Conservation (phyloP, 2,888 invertebrate species). For the Zonitis immaculata region DNA sequence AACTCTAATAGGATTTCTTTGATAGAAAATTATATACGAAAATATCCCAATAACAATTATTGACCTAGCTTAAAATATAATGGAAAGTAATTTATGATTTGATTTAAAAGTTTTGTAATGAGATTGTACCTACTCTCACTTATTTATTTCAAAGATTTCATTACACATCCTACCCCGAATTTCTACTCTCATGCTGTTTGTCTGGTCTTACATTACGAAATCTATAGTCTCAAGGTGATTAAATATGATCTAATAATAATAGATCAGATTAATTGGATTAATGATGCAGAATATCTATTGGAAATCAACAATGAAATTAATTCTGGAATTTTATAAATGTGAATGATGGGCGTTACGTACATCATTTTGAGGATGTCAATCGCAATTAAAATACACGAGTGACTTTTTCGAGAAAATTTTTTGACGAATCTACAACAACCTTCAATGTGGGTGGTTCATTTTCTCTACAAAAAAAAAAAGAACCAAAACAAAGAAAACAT, state of each 20-base stretch:
- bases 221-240: background rate
- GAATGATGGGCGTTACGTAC: no score
- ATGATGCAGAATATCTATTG: no score
- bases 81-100: background rate
- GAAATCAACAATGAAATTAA: no score
- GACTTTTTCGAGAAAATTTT: background rate
- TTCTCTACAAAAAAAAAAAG: no score
- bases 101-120: background rate
- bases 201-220: background rate
- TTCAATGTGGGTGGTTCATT: constrained; percentile 20
- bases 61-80: background rate
- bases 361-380: no score
- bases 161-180: background rate
- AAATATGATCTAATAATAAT: background rate
- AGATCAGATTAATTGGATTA: background rate
- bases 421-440: constrained; percentile 10
- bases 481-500: no score
- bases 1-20: no score
- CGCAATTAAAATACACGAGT: constrained; percentile 11
- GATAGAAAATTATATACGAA: background rate
- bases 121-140: background rate
- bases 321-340: no score
- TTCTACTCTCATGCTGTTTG: background rate
- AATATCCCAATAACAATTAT: background rate
- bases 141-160: background rate